A percentile compares a stretch with the other conserved stretches of the same genome.
Conservation (phyloP, 2,797 vertebrate species). For the Rhinichthys osculus region DNA sequence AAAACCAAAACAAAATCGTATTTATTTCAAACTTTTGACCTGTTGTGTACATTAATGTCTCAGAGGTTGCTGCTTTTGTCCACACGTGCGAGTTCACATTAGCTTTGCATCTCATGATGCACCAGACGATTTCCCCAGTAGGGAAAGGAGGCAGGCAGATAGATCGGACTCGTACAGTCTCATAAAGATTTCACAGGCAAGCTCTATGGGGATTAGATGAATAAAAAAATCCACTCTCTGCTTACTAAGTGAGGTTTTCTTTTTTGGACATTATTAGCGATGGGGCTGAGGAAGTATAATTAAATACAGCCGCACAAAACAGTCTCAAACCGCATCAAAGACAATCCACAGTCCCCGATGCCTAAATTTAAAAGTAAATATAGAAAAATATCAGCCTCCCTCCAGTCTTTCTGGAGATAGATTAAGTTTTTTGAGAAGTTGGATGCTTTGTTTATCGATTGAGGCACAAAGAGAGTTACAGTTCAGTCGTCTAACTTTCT, state of each 20-base stretch:
- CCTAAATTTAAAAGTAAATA: slow-evolving; percentile 48
- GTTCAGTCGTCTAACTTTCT: slow-evolving; percentile 39
- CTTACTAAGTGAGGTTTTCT: slow-evolving; percentile 62
- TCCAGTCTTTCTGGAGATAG: slow-evolving; percentile 30
- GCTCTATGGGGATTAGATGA: slow-evolving; percentile 75
- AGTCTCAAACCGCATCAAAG: slow-evolving; percentile 46
- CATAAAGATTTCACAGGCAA: slow-evolving; percentile 83
- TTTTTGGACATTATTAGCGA: slow-evolving; percentile 53
- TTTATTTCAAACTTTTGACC: not conserved
- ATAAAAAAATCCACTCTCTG: slow-evolving; percentile 79
- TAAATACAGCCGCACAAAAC: slow-evolving; percentile 54
- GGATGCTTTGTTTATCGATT: slow-evolving; percentile 23
- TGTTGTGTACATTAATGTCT: not conserved
- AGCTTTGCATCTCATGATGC: slow-evolving; percentile 42
- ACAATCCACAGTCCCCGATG: slow-evolving; percentile 25
- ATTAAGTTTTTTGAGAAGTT: slow-evolving; percentile 34
- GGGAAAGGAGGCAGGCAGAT: slow-evolving; percentile 71
- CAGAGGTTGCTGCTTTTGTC: slow-evolving; percentile 33
- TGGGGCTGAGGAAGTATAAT: slow-evolving; percentile 56
- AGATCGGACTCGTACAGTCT: slow-evolving; percentile 71
- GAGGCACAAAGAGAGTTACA: slow-evolving; percentile 26
- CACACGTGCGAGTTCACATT: slow-evolving; percentile 37
- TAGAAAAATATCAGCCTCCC: slow-evolving; percentile 29
- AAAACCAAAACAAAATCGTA: not conserved
- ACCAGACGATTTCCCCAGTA: slow-evolving; percentile 73